A percentile compares a stretch with the other conserved stretches of the same genome.
These are phyloP conservation scores for Lutjanus campechanus DNA, from an alignment of 2,797 vertebrate genomes.

Conservation along the genomic window DNA sequence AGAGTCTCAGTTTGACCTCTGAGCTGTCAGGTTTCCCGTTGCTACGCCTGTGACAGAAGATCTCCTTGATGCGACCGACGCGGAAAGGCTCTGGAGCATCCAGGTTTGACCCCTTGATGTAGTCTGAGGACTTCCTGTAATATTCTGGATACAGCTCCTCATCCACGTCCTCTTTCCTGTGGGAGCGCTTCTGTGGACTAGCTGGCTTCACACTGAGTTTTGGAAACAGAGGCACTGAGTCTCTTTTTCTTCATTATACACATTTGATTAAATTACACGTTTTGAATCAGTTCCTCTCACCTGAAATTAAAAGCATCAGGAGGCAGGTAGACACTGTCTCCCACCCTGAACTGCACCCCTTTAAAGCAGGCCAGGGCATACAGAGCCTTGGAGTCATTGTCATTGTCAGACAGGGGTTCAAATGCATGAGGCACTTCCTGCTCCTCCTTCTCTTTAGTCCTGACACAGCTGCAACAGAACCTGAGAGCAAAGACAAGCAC, in stretches of 20 bases:
- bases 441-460: constrained; percentile 86
- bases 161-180: constrained; percentile 93
- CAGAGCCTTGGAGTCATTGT: constrained; percentile 84
- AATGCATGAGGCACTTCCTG: constrained; percentile 85
- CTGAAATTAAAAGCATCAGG: constrained; percentile 92
- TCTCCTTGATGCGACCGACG: constrained; percentile 93
- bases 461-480: constrained; percentile 91
- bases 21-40: constrained; percentile 89
- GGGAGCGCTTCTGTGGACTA: constrained; percentile 92
- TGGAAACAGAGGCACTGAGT: neutral
- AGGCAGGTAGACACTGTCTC: constrained; percentile 91
- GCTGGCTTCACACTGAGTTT: constrained; percentile 88
- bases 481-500: constrained; percentile 68
- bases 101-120: constrained; percentile 97
- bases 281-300: constrained; percentile 69
- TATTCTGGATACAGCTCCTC: constrained; percentile 96
- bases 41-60: constrained; percentile 90
- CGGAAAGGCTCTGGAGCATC: constrained; percentile 94
- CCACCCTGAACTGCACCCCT: constrained; percentile 89
- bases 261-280: neutral
- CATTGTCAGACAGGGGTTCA: constrained; percentile 85
- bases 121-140: constrained; percentile 97
- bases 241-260: neutral
- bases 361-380: constrained; percentile 89
- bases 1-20: constrained; percentile 91